Base-by-base conservation (phyloP, 2,888 invertebrate genomes). In the Melipona bicolor region DNA sequence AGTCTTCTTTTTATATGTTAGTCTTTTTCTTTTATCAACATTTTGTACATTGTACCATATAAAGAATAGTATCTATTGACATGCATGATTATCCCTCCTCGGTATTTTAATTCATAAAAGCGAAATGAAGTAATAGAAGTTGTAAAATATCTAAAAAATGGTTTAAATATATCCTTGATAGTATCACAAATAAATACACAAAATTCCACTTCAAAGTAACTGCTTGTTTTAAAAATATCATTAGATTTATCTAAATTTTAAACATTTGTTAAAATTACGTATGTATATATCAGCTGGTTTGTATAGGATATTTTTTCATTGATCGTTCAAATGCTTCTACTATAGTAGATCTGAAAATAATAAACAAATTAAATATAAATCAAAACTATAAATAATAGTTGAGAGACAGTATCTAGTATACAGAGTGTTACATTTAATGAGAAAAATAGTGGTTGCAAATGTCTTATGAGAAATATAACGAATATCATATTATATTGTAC, bases 291-390 rank as follows among this genome's bases (percentile, higher is more conserved):
- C 84, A 86, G 71, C 86, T 89, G 19, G 64, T n/a, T 9, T 88
- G 49, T 32, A 89, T 81, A 4, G 94, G 92, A 85, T 94, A 94
- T 79, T 94, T 94, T 77, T 89, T 96, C 92, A 96, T 96, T 52
- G 97, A 97, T 90, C 96, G 95, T 88, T 97, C 96, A 93, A 98
- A 98, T 9, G 97, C 97, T 95, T 97, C 97, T 83, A 96, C 96
- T 89, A 98, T 97, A 88, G 97, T 97, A 36, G 96, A 95, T 91
- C 97, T 97, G 94, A 49, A 95, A 95, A 87, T 84, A 88, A 84
- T 87, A 83, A 70, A 79, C 21, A 19, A 32, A 83, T 75, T 83
- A 62, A 52, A 69, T 65, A 11, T 19, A 70, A 27, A 70, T 64
- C 17, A 54, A 17, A 69, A 69, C 62, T 54, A 9, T 49, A 61